phyloP scores from a whole-genome alignment of 2,888 invertebrate species.

The Nemotelus pantherinus region DNA sequence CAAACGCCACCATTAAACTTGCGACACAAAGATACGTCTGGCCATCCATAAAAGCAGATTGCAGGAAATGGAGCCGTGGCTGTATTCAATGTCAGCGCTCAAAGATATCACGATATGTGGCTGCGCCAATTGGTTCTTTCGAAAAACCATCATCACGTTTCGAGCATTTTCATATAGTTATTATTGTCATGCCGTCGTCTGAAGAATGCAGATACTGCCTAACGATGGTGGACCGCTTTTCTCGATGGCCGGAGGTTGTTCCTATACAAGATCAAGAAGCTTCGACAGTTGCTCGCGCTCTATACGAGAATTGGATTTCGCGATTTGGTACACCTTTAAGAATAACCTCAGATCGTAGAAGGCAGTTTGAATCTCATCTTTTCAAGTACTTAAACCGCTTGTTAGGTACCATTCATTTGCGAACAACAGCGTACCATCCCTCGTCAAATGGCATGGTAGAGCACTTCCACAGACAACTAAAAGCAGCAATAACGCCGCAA shows the following conservation, averaged over 20 bases:
- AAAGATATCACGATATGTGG: too few species aligned
- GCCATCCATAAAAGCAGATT: too few species aligned
- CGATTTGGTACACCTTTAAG: neutral
- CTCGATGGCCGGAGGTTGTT: neutral
- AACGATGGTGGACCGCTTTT: neutral
- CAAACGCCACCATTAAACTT: too few species aligned
- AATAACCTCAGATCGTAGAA: neutral
- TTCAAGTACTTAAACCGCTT: neutral
- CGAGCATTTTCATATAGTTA: too few species aligned
- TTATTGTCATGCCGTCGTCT: neutral
- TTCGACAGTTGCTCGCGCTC: neutral
- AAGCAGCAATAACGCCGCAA: neutral
- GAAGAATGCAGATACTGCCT: neutral
- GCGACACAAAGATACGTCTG: too few species aligned
- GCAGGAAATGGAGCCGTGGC: too few species aligned
- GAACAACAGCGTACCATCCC: neutral
- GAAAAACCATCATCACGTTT: too few species aligned
- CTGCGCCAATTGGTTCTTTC: too few species aligned
- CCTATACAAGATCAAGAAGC: neutral
- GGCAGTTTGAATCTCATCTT: neutral
- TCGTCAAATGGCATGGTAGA: neutral
- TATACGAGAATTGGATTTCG: neutral
- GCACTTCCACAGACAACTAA: neutral
- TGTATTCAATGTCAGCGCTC: too few species aligned
- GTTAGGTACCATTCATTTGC: neutral